Conservation (phyloP, 2,113 vertebrate species). For the Albula goreensis region DNA sequence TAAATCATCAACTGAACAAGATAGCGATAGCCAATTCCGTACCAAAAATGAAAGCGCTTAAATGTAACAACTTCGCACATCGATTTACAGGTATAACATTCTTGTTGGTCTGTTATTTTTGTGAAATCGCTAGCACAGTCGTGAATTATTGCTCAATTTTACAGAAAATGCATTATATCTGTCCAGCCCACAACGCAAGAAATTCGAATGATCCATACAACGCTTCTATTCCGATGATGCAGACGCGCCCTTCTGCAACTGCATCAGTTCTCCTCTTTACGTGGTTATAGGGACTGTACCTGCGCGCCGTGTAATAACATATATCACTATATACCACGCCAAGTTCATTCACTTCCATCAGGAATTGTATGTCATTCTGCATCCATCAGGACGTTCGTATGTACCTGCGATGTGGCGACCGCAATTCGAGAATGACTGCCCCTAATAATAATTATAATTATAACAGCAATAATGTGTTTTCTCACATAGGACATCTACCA, state of each 20-base stretch:
- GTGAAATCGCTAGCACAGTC: not conserved
- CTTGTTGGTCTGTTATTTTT: not conserved
- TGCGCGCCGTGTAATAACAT: constrained; percentile 2
- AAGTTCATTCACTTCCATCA: constrained; percentile 19
- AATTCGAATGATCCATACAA: not conserved
- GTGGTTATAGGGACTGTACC: not conserved
- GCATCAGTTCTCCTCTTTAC: not conserved
- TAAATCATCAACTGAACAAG: not conserved
- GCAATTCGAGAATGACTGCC: not conserved
- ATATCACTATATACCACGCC: not conserved
- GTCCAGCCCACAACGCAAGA: not conserved
- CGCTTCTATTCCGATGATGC: not conserved
- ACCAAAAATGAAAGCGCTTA: not conserved
- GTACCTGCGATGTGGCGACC: not conserved
- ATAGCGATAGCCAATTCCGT: not conserved
- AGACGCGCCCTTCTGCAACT: constrained; percentile 4
- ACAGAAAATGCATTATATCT: not conserved
- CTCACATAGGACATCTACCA: not conserved
- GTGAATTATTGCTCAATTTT: not conserved
- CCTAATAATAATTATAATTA: not conserved
- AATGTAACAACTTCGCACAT: not conserved
- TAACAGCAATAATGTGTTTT: not conserved
- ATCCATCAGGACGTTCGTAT: not conserved
- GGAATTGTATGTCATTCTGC: not conserved
- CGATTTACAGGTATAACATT: not conserved